These are phyloP conservation scores for Porites lobata DNA, from an alignment of 92 coral and sea anemone genomes.

Conservation along the genomic window DNA sequence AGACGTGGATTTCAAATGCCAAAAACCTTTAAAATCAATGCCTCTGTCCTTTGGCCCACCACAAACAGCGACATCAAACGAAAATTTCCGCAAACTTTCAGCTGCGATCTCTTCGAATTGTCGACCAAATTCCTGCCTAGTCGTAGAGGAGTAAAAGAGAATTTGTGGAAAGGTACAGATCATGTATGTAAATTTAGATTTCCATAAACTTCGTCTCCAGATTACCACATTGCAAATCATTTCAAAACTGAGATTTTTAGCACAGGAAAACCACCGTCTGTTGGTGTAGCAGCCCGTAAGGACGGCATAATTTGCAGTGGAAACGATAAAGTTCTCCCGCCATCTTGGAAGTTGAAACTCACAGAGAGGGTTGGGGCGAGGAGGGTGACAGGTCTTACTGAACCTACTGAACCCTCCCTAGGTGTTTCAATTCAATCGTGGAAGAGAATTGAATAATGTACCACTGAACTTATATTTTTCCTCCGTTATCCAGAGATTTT, in stretches of 20 bases:
- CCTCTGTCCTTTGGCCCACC: slow-evolving; percentile 89
- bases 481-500: no score
- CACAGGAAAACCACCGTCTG: not conserved
- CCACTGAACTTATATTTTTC: no score
- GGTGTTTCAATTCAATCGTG: no score
- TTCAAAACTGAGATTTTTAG: no score
- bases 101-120: slow-evolving; percentile 70
- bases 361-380: no score
- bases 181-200: not conserved
- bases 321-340: not conserved
- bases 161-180: not conserved
- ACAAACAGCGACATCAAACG: slow-evolving; percentile 65
- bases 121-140: slow-evolving; percentile 59
- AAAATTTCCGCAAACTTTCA: slow-evolving; percentile 48
- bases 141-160: slow-evolving; percentile 7
- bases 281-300: not conserved
- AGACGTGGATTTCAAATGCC: slow-evolving; percentile 62
- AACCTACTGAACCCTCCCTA: no score
- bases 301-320: not conserved
- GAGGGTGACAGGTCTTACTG: no score
- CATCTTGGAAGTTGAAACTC: no score
- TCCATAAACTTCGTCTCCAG: not conserved
- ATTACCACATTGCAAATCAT: not conserved
- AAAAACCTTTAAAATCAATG: slow-evolving; percentile 80
- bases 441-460: no score